Conservation (phyloP, 2,113 vertebrate species). For the Morone chrysops region DNA sequence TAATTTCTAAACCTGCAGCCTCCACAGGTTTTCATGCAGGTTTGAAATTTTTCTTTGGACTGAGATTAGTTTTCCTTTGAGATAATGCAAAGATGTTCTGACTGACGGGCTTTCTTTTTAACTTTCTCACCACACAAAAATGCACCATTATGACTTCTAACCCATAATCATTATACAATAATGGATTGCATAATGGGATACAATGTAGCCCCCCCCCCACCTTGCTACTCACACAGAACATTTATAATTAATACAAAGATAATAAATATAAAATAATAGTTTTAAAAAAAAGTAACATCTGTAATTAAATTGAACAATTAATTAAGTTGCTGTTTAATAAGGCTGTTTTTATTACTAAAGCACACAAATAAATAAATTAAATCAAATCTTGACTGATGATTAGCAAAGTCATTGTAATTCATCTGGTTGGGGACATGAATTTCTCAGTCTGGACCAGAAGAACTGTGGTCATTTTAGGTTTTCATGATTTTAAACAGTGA, state of each 20-base stretch:
- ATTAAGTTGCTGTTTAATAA: no score
- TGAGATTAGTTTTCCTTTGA: not conserved
- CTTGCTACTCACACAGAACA: not conserved
- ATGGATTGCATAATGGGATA: not conserved
- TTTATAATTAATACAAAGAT: not conserved
- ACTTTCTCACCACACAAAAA: not conserved
- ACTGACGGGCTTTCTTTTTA: not conserved
- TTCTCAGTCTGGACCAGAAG: not conserved
- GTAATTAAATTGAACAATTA: no score
- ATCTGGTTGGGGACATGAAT: not conserved
- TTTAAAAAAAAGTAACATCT: no score
- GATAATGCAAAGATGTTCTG: not conserved
- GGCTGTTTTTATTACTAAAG: no score
- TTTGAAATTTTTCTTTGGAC: not conserved
- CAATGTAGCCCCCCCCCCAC: not conserved
- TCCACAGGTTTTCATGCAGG: constrained; percentile 8
- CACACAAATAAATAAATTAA: no score
- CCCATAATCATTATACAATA: not conserved
- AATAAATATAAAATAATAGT: no score
- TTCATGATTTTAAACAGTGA: not conserved
- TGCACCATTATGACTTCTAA: not conserved
- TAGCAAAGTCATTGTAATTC: not conserved
- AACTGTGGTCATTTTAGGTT: no score
- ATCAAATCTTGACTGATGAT: no score
- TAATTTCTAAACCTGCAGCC: constrained; percentile 18